Evolutionary conservation across 2,797 vertebrate genomes (phyloP).

Genomic region (Leuciscus waleckii): DNA sequence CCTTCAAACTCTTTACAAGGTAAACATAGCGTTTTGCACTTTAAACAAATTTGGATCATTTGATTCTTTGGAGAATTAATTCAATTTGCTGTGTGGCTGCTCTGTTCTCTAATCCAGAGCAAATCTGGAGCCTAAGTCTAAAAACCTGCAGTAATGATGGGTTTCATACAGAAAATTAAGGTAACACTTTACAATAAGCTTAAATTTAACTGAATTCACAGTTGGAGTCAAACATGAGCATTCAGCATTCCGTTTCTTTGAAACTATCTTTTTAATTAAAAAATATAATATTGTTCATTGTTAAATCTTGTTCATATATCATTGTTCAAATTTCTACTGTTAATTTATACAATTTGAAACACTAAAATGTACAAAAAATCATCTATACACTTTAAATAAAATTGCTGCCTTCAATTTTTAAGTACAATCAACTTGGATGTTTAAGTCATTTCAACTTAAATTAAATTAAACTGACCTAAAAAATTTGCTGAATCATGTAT

Average conservation of each 20-base stretch:
- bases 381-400: no score
- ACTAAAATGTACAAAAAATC: background rate
- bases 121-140: conserved; percentile 46
- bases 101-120: conserved; percentile 43
- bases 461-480: no score
- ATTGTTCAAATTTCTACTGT: background rate
- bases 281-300: no score
- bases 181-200: background rate
- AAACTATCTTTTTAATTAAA: no score
- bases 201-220: background rate
- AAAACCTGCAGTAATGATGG: conserved; percentile 55
- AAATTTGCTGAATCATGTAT: no score
- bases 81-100: conserved; percentile 36
- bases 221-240: no score
- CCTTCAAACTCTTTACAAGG: conserved; percentile 52
- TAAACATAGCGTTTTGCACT: conserved; percentile 45
- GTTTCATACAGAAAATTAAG: background rate
- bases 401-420: no score
- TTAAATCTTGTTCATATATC: no score
- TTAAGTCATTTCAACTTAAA: no score
- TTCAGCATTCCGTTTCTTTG: no score
- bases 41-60: conserved; percentile 50
- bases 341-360: background rate
- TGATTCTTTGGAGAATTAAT: conserved; percentile 53
- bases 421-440: no score